phyloP scores from a whole-genome alignment of 1,140 invertebrate genomes.

The Sesamia nonagrioides region DNA sequence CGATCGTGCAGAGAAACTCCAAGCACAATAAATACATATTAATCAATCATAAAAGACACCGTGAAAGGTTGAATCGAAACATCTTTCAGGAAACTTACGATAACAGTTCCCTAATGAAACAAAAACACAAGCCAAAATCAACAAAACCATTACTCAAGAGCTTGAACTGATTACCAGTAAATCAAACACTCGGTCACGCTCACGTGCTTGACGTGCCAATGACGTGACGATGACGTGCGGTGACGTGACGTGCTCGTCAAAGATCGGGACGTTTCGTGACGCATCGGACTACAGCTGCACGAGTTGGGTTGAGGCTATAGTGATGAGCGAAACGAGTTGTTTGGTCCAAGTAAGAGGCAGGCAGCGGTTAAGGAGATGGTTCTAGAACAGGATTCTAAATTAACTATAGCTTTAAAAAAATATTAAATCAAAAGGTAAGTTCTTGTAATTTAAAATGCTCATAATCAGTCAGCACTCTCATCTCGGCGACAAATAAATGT shows the following conservation, averaged over 20 bases:
- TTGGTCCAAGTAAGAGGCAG: not conserved
- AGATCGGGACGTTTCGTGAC: slow-evolving; percentile 36
- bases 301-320: not conserved
- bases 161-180: slow-evolving; percentile 32
- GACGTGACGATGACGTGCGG: slow-evolving; percentile 26
- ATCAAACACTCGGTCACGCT: slow-evolving; percentile 43
- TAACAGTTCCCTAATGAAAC: not conserved
- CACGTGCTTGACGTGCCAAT: slow-evolving; percentile 5
- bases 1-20: no score
- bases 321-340: not conserved
- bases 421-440: no score
- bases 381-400: not conserved
- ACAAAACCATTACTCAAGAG: slow-evolving; percentile 32
- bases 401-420: no score
- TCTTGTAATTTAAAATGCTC: no score
- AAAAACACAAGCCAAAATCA: slow-evolving; percentile 28
- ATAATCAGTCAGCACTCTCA: no score
- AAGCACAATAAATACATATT: no score
- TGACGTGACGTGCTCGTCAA: slow-evolving; percentile 33
- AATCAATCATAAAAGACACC: no score
- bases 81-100: not conserved
- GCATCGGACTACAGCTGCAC: slow-evolving; percentile 19
- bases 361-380: not conserved
- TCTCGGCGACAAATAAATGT: no score
- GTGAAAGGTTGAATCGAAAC: not conserved